Evolutionary conservation across 2,888 invertebrate genomes (phyloP).

Genomic region (Megaustenia siamemsis): DNA sequence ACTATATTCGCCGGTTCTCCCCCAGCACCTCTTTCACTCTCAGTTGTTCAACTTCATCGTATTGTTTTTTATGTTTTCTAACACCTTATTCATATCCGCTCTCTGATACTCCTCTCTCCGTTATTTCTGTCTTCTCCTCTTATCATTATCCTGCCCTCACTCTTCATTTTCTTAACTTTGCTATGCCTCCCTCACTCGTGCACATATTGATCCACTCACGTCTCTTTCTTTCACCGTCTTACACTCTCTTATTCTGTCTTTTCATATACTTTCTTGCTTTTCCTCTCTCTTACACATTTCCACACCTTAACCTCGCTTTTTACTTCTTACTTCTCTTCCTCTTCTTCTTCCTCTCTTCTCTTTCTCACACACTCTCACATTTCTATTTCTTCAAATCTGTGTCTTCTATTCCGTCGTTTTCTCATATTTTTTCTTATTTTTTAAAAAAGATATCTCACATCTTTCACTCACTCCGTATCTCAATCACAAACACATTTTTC

Average conservation of each 20-base stretch:
- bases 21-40: too few species aligned
- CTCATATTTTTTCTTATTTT: background rate
- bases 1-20: too few species aligned
- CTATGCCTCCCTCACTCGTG: too few species aligned
- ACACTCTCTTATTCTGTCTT: background rate
- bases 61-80: too few species aligned
- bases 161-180: too few species aligned
- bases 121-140: too few species aligned
- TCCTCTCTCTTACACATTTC: background rate
- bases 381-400: conserved; percentile 21
- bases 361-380: too few species aligned
- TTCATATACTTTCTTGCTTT: background rate
- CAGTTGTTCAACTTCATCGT: too few species aligned
- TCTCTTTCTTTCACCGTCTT: background rate
- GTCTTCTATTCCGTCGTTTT: background rate
- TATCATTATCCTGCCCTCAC: too few species aligned
- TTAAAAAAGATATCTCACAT: background rate
- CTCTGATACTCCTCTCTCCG: too few species aligned
- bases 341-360: conserved; percentile 28
- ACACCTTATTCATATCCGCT: too few species aligned
- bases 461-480: conserved; percentile 20
- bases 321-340: conserved; percentile 5
- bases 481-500: background rate
- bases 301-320: background rate
- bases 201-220: too few species aligned